Base-by-base conservation (phyloP, 2,888 invertebrate species). In the Plebejus anna region DNA sequence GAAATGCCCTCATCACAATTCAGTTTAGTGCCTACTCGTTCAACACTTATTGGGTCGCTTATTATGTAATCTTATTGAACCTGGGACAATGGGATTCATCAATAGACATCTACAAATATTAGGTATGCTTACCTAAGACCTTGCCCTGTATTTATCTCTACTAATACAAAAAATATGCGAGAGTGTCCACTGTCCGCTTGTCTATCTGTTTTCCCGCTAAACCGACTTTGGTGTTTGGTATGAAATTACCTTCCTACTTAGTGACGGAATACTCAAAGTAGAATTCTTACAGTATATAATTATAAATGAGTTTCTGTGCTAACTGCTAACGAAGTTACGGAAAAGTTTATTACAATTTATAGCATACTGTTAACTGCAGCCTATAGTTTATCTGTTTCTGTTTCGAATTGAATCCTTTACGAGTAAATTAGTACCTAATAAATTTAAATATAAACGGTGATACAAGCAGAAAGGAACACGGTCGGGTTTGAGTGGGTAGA, bases 1-100 rank as follows among this genome's bases (percentile, higher is more conserved):
- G 85, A 88, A 89, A 88, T 87, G 76, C 84, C 81, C 75, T 82
- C 81, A 84, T 85, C 83, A 78, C 78, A 78, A 80, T 79, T 75
- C 79, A 78, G 75, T 78, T 79, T 83, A 76, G 70, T 73, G 75
- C 75, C 57, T 82, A 81, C 82, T 16, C 66, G 66, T 32, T 66
- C 66, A 66, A 32, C 66, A 66, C 66, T 66, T 66, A 66, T 66
- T 66, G 5, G 32, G 66, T 66, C 66, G 66, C 66, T 32, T 66
- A 66, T 66, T 66, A 32, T 66, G 66, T 16, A 66, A 4, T 13
- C 66, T 16, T 11, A 66, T 32, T 16, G 66, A 66, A 66, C 66
- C 36, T 66, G 32, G 66, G 66, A 66, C 66, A 66, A 66, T 66
- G 13, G 66, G 6, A 66, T 13, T 66, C 66, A 66, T 66, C 66